Percentiles rank a stretch among this genome's conserved stretches.
Conservation (phyloP, 2,113 vertebrate species). For the Tor tambroides region DNA sequence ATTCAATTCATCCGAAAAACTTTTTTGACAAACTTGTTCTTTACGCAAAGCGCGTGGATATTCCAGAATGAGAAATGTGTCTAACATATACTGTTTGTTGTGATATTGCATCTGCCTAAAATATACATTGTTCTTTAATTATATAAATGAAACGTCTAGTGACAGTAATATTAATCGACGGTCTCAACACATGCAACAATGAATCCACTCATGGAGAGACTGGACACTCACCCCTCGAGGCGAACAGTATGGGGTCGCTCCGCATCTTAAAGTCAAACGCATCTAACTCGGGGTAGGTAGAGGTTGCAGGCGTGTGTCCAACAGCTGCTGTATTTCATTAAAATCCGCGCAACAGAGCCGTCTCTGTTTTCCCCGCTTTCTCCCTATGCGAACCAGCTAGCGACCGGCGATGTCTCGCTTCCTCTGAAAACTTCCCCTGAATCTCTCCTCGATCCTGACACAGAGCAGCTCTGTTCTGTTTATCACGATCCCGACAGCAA, state of each 20-base stretch:
- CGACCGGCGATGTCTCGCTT: conserved; percentile 38
- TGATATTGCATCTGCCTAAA: background rate
- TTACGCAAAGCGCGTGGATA: background rate
- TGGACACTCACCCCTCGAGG: conserved; percentile 72
- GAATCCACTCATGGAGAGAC: background rate
- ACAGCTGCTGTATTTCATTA: conserved; percentile 61
- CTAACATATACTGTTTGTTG: background rate
- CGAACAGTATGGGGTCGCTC: conserved; percentile 72
- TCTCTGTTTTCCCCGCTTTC: conserved; percentile 40
- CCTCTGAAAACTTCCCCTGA: conserved; percentile 59
- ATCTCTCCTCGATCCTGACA: conserved; percentile 44
- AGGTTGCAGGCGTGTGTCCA: conserved; percentile 57
- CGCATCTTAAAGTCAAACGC: conserved; percentile 65
- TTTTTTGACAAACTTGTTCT: background rate
- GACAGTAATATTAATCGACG: background rate
- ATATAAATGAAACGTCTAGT: background rate
- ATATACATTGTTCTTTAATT: background rate
- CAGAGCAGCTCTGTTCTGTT: conserved; percentile 55
- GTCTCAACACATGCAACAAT: background rate
- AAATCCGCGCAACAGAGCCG: conserved; percentile 48
- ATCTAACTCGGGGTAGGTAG: conserved; percentile 61
- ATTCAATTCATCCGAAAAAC: background rate
- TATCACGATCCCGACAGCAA: conserved; percentile 52
- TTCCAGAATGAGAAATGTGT: background rate
- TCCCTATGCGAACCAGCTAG: background rate